Conservation (phyloP, 2,113 vertebrate genomes). For the Martes martes region DNA sequence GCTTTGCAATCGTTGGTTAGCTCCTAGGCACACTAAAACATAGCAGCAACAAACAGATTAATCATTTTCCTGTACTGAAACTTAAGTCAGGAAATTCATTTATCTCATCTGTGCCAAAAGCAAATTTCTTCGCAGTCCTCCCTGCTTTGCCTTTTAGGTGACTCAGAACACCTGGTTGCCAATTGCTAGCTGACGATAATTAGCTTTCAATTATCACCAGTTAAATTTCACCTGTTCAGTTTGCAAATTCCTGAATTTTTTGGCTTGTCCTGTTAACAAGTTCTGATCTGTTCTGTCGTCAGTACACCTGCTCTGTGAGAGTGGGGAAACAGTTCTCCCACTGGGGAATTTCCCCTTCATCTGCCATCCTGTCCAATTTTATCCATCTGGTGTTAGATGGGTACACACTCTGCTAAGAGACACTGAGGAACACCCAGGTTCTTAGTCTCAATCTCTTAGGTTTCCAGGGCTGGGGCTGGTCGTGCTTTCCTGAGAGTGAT, state of each 20-base stretch:
- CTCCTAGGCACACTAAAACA: not conserved
- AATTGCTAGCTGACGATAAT: conserved; percentile 69
- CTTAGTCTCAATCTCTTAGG: not conserved
- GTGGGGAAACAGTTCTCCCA: not conserved
- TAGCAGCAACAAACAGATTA: conserved; percentile 8
- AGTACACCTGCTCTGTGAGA: conserved; percentile 60
- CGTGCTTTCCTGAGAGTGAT: not conserved
- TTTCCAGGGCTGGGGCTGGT: not conserved
- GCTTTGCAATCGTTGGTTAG: not conserved
- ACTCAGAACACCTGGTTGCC: conserved; percentile 75
- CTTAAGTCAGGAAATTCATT: conserved; percentile 43
- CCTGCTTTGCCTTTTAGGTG: conserved; percentile 37
- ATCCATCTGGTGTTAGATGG: not conserved
- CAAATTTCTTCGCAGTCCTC: conserved; percentile 27
- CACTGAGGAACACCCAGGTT: not conserved
- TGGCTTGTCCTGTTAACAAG: conserved; percentile 74
- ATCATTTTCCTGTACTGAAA: conserved; percentile 19
- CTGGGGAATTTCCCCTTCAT: conserved; percentile 53
- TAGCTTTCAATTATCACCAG: conserved; percentile 80
- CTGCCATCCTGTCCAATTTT: conserved; percentile 13
- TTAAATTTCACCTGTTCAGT: conserved; percentile 73
- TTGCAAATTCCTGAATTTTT: conserved; percentile 60
- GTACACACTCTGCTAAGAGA: not conserved
- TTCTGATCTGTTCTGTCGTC: conserved; percentile 72
- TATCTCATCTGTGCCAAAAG: conserved; percentile 44